phyloP scores from a whole-genome alignment of 53 echinoderm and acorn worm species.

The Hippasteria phrygiana region DNA sequence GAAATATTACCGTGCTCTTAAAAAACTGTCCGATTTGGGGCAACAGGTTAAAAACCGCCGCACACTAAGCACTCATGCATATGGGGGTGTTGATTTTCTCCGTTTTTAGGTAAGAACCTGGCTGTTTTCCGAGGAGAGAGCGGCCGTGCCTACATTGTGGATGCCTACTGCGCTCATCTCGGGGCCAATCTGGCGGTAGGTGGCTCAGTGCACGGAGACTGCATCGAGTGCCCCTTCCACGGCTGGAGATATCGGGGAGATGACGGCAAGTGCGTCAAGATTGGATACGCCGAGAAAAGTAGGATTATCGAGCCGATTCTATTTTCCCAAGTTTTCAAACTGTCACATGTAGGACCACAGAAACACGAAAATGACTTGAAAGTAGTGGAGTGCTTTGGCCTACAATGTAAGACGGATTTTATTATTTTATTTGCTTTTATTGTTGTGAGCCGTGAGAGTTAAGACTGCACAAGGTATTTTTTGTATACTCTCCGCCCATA shows the following conservation, averaged over 20 bases:
- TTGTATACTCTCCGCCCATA: too few species aligned
- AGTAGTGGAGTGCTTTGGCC: too few species aligned
- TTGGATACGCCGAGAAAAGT: slow-evolving; percentile 84
- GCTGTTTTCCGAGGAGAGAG: slow-evolving; percentile 85
- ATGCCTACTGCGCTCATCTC: slow-evolving; percentile 97
- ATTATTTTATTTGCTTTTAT: too few species aligned
- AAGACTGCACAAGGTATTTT: too few species aligned
- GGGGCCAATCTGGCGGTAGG: slow-evolving; percentile 94
- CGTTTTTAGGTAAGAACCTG: slow-evolving; percentile 78
- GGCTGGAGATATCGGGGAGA: slow-evolving; percentile 90
- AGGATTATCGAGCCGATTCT: too few species aligned
- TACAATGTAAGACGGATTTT: too few species aligned
- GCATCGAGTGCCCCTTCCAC: slow-evolving; percentile 89
- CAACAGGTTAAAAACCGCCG: not conserved
- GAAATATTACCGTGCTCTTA: too few species aligned
- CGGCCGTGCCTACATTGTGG: slow-evolving; percentile 79
- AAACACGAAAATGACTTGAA: too few species aligned
- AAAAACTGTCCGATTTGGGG: not conserved
- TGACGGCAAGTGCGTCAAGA: slow-evolving; percentile 85
- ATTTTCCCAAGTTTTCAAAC: too few species aligned
- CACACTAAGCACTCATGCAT: not conserved
- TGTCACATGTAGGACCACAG: too few species aligned
- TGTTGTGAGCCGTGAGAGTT: too few species aligned
- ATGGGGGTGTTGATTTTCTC: not conserved
- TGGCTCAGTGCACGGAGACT: slow-evolving; percentile 87